Conservation (phyloP, 2,797 vertebrate species). For the Peromyscus nudipes region DNA sequence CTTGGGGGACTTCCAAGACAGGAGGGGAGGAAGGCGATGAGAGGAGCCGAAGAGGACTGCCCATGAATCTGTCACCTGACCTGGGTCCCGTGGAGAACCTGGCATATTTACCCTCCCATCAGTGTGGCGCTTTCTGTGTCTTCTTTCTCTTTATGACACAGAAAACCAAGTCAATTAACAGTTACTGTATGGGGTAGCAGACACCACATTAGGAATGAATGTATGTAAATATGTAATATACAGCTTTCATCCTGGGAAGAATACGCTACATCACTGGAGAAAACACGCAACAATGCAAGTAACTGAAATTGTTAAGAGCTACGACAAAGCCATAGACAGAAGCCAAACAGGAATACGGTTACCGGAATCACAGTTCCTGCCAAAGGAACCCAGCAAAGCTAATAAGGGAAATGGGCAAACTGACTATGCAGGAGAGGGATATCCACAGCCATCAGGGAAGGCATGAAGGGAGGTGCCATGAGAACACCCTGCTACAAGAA, state of each 20-base stretch:
- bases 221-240: not conserved
- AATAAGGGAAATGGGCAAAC: not conserved
- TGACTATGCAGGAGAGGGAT: not conserved
- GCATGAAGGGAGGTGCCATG: fast-evolving
- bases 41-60: not conserved
- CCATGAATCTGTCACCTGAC: not conserved
- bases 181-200: too few relatives aligned
- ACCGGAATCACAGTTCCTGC: not conserved
- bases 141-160: not conserved
- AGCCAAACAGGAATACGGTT: not conserved
- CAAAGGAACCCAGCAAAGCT: not conserved
- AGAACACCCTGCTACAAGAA: not conserved
- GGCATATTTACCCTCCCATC: not conserved
- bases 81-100: not conserved
- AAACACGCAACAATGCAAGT: not conserved
- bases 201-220: not conserved
- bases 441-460: not conserved
- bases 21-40: not conserved
- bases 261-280: not conserved
- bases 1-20: not conserved
- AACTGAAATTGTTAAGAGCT: not conserved
- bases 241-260: not conserved
- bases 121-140: too few relatives aligned
- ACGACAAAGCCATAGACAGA: not conserved
- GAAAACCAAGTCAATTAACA: not conserved